phyloP scores from a whole-genome alignment of 2,797 vertebrate species.

The Lithobates pipiens region DNA sequence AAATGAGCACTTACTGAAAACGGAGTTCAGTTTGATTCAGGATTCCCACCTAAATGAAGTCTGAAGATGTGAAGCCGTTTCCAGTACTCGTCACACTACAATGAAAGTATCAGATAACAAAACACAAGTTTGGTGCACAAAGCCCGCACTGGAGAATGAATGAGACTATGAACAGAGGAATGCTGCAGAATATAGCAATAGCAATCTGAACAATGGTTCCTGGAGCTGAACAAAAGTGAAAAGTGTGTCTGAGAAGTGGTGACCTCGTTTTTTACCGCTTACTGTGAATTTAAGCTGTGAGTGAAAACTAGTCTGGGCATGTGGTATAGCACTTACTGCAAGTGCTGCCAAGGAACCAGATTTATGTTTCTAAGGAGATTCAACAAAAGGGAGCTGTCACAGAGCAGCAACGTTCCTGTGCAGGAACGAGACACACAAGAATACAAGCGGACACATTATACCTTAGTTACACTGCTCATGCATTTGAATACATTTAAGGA shows the following conservation, averaged over 20 bases:
- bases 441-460: conserved; percentile 66
- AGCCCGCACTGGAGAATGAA: not conserved
- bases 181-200: conserved; percentile 66
- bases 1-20: not conserved
- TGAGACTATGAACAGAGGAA: not conserved
- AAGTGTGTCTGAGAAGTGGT: conserved; percentile 75
- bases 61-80: not conserved
- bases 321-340: conserved; percentile 75
- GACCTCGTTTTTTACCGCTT: conserved; percentile 83
- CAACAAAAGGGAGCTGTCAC: conserved; percentile 79
- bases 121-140: conserved; percentile 29
- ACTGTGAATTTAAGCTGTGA: conserved; percentile 84
- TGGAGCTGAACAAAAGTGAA: conserved; percentile 72
- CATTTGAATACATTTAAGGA: conserved; percentile 69
- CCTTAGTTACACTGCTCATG: conserved; percentile 65
- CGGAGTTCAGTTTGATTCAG: not conserved
- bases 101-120: conserved; percentile 20
- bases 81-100: conserved; percentile 5
- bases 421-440: conserved; percentile 64
- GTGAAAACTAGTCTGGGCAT: conserved; percentile 82
- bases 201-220: conserved; percentile 68
- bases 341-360: conserved; percentile 79
- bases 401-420: conserved; percentile 69
- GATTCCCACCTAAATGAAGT: not conserved
- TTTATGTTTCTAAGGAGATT: conserved; percentile 85